phyloP scores from a whole-genome alignment of 1,140 invertebrate genomes.

The Lineus longissimus region DNA sequence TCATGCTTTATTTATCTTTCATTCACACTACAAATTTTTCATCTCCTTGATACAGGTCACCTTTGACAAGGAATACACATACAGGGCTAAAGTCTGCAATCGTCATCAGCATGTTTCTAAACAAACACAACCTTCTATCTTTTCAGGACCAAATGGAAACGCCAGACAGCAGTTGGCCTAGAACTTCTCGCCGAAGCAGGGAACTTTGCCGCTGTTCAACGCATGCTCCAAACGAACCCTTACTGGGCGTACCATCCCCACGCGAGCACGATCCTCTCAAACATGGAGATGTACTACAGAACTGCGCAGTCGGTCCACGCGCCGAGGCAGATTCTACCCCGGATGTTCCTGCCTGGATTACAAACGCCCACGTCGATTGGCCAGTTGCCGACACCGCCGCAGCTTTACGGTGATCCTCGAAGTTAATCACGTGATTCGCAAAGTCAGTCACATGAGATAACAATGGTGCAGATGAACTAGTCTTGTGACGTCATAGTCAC shows the following conservation, averaged over 20 bases:
- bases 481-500: too few relatives aligned
- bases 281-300: constrained; percentile 55
- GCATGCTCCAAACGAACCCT: constrained; percentile 74
- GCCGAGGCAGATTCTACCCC: constrained; percentile 22
- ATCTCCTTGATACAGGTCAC: too few relatives aligned
- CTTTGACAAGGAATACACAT: too few relatives aligned
- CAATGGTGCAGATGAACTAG: too few relatives aligned
- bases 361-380: constrained; percentile 31
- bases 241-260: constrained; percentile 61
- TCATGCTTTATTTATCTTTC: too few relatives aligned
- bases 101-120: too few relatives aligned
- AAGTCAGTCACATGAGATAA: too few relatives aligned
- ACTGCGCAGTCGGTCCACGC: constrained; percentile 47
- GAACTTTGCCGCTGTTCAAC: constrained; percentile 93
- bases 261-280: constrained; percentile 44
- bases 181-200: constrained; percentile 94
- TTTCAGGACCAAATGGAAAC: constrained; percentile 97
- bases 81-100: too few relatives aligned
- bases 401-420: constrained; percentile 53
- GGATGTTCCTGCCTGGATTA: constrained; percentile 25
- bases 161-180: constrained; percentile 93
- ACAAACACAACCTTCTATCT: constrained; percentile 44
- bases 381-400: constrained; percentile 25
- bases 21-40: too few relatives aligned
- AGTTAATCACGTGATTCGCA: constrained; percentile 35